Conservation (phyloP, 1,140 invertebrate species). For the Sycobia sp. region DNA sequence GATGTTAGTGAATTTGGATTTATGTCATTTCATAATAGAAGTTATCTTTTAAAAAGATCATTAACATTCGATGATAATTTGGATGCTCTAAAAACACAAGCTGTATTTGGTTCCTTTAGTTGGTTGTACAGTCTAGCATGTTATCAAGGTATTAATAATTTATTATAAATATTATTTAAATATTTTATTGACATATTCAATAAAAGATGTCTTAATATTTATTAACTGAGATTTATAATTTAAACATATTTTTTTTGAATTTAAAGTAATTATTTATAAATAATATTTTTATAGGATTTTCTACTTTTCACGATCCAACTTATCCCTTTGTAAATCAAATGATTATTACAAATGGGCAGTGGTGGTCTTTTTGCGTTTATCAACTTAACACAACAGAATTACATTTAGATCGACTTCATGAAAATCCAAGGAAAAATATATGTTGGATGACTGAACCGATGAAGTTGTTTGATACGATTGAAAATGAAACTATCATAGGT, state of each 20-base stretch:
- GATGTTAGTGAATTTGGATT: constrained; percentile 76
- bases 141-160: constrained; percentile 73
- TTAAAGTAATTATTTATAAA: background rate
- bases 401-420: constrained; percentile 64
- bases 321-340: constrained; percentile 88
- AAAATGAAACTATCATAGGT: constrained; percentile 73
- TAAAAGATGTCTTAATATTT: background rate
- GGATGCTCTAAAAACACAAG: constrained; percentile 73
- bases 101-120: constrained; percentile 76
- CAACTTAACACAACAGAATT: constrained; percentile 85
- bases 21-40: constrained; percentile 72
- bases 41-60: constrained; percentile 60
- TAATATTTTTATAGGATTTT: constrained; percentile 71
- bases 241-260: background rate
- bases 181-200: constrained; percentile 3
- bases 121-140: constrained; percentile 82
- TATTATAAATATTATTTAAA: constrained; percentile 39
- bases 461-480: constrained; percentile 77
- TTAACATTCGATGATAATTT: constrained; percentile 61
- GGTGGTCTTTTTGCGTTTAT: constrained; percentile 83
- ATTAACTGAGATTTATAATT: too few species aligned
- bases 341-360: constrained; percentile 81
- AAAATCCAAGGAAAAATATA: constrained; percentile 76
- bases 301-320: constrained; percentile 82
- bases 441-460: constrained; percentile 77